Base-by-base conservation (phyloP, 2,888 invertebrate species). In the Pelosia muscerda region DNA sequence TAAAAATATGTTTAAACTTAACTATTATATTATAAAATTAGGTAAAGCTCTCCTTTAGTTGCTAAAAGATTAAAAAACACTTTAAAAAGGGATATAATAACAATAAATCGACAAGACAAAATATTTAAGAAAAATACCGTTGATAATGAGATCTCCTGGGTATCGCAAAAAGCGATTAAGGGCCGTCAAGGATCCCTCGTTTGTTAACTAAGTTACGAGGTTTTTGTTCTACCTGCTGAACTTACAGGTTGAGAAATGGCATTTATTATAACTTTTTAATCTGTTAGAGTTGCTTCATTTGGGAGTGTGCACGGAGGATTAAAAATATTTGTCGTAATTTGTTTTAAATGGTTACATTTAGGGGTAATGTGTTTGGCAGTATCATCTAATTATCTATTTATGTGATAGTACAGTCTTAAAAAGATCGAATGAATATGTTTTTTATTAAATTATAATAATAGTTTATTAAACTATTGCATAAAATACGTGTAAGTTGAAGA, bases 211-310 rank as follows among this genome's bases (percentile, higher is more conserved):
- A 65, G 38, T 58, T 65, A 58, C 15, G 28, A 23, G 53, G 10
- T 42, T 65, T 38, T 56, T 25, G 22, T 65, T 49, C 28, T 42
- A 53, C 49, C 34, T 56, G 56, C 42, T 26, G 25, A 57, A 64
- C 38, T 64, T 26, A n/a, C 26, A 28, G n/a, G 54, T 34, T 54
- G 23, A 28, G 25, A 55, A 26, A 19, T 25, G 26, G 11, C 25
- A 55, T 55, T 55, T 55, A 55, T 59, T 26, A 64, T 49, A 68
- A 38, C 31, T 59, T 59, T 69, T 31, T 25, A 60, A 76, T 60
- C 53, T 64, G 25, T 38, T 22, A 70, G 65, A 69, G 69, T 66
- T 57, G 19, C 6, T 19, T 49, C 49, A 49, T 19, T 42, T 19
- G 42, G 42, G n/a, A 49, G n/a, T 49, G 49, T 9, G 49, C n/a